Evolutionary conservation across 2,113 vertebrate genomes (phyloP).

Genomic region (Rhizomys pruinosus): DNA sequence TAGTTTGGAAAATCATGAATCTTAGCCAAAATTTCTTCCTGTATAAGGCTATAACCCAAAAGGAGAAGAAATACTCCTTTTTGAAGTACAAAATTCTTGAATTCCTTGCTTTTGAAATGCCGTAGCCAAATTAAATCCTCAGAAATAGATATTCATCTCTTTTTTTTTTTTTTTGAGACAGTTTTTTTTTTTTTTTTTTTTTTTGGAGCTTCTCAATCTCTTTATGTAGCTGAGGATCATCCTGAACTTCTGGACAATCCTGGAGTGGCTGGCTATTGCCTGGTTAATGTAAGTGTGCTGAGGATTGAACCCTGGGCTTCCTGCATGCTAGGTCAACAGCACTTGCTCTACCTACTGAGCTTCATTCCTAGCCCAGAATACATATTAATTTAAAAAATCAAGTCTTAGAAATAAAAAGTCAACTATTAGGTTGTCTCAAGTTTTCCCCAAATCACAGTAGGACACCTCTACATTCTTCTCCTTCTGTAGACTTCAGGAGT

Average conservation of each 20-base stretch:
- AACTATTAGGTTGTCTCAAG: background rate
- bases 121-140: conserved; percentile 2
- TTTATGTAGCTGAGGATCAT: background rate
- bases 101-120: conserved; percentile 41
- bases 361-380: background rate
- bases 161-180: background rate
- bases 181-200: too few species aligned
- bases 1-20: background rate
- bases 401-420: conserved; percentile 25
- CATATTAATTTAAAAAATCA: conserved; percentile 44
- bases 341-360: background rate
- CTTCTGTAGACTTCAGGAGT: conserved; percentile 77
- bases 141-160: background rate
- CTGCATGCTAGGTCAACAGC: background rate
- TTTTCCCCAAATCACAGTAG: background rate
- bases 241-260: background rate
- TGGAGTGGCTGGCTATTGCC: background rate
- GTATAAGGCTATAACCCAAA: background rate
- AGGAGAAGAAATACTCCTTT: conserved; percentile 1
- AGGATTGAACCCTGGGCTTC: background rate
- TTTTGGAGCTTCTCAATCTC: too few species aligned
- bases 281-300: background rate
- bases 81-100: conserved; percentile 14
- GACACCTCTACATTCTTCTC: background rate
- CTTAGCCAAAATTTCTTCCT: conserved; percentile 38